Evolutionary conservation across 2,888 invertebrate genomes (phyloP), one percentile per base, ranked within the genome.

Genomic region (Halictus quadricinctus): DNA sequence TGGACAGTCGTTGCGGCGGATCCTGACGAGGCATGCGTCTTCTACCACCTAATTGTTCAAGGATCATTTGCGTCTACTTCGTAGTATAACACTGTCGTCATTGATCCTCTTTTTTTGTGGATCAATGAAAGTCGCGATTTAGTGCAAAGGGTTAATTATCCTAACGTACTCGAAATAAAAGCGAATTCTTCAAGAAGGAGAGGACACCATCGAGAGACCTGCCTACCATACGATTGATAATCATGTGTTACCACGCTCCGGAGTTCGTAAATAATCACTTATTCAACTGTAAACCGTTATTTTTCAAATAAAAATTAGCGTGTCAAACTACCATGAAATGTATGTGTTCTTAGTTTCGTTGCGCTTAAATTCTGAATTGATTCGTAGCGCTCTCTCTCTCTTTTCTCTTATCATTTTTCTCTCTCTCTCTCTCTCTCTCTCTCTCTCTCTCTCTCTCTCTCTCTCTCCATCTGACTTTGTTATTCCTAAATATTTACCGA

Each of bases 201-300:
- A 74, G 84, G 84, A 81, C 66, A 84, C 84, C 77, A 76, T 83
- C 48, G 83, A 88, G 88, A 89, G 74, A 84, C 72, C 54, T 79
- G 58, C n/a, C 41, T 78, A 46, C 21, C 72, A 29, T 64, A 64
- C 74, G 2, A 46, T n/a, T 36, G 43, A 78, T 15, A 13, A 58
- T 48, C n/a, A 10, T 50, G 29, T 29, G 12, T 36, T 18, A 46
- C 43, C n/a, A 8, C 60, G 46, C 21, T 18, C 29, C 18, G 18
- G n/a, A 25, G 21, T n/a, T 58, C 10, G 10, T 36, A 36, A n/a
- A n/a, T 43, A 43, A 12, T 43, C 5, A 10, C n/a, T 41, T 43
- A 1, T 48, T 8, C 21, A 72, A 72, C 48, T 0, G 7, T 18
- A 36, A 29, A 25, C 36, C 10, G 2, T 36, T 48, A 18, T 18